Percentiles rank a stretch among this genome's conserved stretches.
Conservation (phyloP, 2,113 vertebrate species). For the Dunckerocampus dactyliophorus region DNA sequence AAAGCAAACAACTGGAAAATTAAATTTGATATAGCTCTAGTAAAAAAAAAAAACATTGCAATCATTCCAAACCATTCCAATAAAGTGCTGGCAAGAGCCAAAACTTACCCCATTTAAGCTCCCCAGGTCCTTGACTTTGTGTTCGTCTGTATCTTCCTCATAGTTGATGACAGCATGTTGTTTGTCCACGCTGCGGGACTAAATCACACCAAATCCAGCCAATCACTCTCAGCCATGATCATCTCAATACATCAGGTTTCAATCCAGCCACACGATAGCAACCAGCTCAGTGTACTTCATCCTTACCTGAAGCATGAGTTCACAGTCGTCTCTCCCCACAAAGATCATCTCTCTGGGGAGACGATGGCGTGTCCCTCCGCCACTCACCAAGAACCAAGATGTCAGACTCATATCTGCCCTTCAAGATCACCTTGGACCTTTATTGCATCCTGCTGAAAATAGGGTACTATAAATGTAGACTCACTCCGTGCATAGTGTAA, state of each 20-base stretch:
- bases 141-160: constrained; percentile 85
- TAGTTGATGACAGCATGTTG: constrained; percentile 98
- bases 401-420: constrained; percentile 92
- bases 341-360: constrained; percentile 99
- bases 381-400: constrained; percentile 98
- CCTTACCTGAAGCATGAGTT: constrained; percentile 96
- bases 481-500: neutral
- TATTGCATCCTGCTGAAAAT: constrained; percentile 76
- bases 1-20: no score
- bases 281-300: constrained; percentile 3
- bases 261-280: constrained; percentile 10
- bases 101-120: constrained; percentile 90
- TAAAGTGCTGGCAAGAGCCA: no score
- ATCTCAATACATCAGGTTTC: constrained; percentile 24
- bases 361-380: constrained; percentile 90
- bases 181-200: constrained; percentile 98
- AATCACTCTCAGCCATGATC: constrained; percentile 28
- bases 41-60: no score
- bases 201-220: constrained; percentile 47
- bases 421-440: constrained; percentile 65
- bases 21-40: no score
- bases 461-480: neutral
- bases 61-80: no score
- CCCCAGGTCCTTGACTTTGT: constrained; percentile 93
- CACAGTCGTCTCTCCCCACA: constrained; percentile 96